Conservation (phyloP, 1,140 invertebrate genomes). For the Drosophila takahashii region DNA sequence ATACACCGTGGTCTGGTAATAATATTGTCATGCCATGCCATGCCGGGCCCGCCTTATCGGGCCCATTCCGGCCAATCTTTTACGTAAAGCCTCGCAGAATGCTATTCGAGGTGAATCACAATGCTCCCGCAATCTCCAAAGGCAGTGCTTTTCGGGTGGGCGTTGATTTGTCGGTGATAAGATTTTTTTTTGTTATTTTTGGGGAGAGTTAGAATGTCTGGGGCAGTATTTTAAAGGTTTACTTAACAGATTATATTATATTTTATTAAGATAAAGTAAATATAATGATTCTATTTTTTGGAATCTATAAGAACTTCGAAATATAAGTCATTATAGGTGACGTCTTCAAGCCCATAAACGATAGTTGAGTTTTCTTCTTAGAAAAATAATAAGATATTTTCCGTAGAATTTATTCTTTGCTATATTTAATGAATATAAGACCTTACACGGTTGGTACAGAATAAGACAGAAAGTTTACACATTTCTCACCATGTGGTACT, state of each 20-base stretch:
- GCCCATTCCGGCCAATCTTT: slow-evolving; percentile 24
- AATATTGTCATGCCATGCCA: slow-evolving; percentile 52
- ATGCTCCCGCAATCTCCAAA: slow-evolving; percentile 21
- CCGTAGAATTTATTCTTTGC: not conserved
- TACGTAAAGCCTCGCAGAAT: slow-evolving; percentile 56
- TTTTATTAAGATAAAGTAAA: too few relatives aligned
- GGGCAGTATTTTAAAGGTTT: not conserved
- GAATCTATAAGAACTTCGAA: too few relatives aligned
- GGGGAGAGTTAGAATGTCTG: not conserved
- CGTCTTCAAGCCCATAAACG: not conserved
- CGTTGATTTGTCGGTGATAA: slow-evolving; percentile 44
- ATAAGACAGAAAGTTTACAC: not conserved
- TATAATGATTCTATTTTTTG: too few relatives aligned
- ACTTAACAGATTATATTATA: not conserved
- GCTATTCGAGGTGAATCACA: slow-evolving; percentile 36
- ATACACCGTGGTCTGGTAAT: slow-evolving; percentile 12
- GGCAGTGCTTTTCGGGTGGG: slow-evolving; percentile 14
- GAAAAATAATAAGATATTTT: not conserved
- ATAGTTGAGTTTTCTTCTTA: not conserved
- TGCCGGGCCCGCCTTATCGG: slow-evolving; percentile 39
- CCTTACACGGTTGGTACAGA: too few relatives aligned
- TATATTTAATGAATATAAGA: not conserved
- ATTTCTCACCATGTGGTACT: not conserved
- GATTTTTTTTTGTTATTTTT: slow-evolving; percentile 9
- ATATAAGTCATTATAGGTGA: not conserved